phyloP scores from a whole-genome alignment of 2,797 vertebrate genomes.

The Artibeus jamaicensis region DNA sequence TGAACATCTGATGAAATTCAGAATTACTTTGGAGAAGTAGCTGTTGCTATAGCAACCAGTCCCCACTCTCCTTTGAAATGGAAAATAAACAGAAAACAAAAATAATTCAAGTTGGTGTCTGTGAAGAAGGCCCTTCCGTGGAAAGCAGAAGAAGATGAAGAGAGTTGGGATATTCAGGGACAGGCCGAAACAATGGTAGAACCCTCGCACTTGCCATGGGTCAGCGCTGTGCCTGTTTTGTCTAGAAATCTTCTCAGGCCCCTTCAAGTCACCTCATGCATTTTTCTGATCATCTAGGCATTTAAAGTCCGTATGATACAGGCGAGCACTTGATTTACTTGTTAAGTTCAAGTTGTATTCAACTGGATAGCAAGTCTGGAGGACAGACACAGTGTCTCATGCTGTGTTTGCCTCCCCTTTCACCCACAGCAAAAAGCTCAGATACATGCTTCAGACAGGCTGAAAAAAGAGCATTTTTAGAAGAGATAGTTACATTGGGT shows the following conservation, averaged over 20 bases:
- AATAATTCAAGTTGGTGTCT: conserved; percentile 51
- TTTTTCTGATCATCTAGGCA: background rate
- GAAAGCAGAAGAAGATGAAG: background rate
- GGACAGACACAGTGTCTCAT: background rate
- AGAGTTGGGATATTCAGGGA: background rate
- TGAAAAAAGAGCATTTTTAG: background rate
- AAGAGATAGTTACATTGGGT: background rate
- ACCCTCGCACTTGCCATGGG: background rate
- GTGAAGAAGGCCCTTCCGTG: conserved; percentile 28
- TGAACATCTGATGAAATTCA: conserved; percentile 67
- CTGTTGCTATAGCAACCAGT: conserved; percentile 58
- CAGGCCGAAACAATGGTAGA: background rate
- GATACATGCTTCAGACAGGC: background rate
- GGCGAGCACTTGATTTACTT: background rate
- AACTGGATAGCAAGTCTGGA: background rate
- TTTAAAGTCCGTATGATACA: background rate
- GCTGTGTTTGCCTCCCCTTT: background rate
- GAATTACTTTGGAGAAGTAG: conserved; percentile 55
- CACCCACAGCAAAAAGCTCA: background rate
- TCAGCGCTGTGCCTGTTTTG: background rate
- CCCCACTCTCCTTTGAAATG: conserved; percentile 55
- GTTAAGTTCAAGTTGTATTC: background rate
- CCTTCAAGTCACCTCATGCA: background rate
- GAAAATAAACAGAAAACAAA: conserved; percentile 70
- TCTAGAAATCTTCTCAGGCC: background rate